These are phyloP conservation scores for Varanus komodoensis DNA, from an alignment of 2,113 vertebrate genomes.

Conservation along the genomic window DNA sequence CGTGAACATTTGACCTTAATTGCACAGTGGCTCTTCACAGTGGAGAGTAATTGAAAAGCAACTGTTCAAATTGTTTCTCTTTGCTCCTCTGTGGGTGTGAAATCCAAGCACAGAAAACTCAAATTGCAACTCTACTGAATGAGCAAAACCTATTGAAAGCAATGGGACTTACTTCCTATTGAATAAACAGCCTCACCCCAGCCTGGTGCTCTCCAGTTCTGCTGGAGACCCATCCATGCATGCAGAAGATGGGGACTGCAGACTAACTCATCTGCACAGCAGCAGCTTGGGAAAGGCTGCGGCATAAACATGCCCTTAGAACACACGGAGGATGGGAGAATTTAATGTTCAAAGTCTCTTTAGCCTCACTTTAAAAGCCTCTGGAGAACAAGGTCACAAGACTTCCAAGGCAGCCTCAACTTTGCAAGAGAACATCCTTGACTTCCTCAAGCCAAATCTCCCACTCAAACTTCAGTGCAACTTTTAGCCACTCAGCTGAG, in stretches of 20 bases:
- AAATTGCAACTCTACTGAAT: neutral
- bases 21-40: neutral
- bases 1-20: neutral
- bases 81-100: neutral
- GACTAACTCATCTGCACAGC: neutral
- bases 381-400: neutral
- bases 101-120: neutral
- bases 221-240: too few relatives aligned
- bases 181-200: neutral
- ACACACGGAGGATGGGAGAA: too few relatives aligned
- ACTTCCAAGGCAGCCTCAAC: neutral
- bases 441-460: neutral
- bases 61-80: neutral
- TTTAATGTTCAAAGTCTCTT: too few relatives aligned
- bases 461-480: neutral
- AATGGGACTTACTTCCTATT: neutral
- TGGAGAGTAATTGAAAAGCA: neutral
- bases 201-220: too few relatives aligned
- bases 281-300: neutral
- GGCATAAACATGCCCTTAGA: too few relatives aligned
- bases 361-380: neutral
- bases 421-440: neutral
- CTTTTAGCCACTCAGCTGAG: neutral
- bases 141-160: neutral
- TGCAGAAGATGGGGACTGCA: neutral